Base-by-base conservation (phyloP, 2,113 vertebrate genomes). In the Pachypanchax playfairii region DNA sequence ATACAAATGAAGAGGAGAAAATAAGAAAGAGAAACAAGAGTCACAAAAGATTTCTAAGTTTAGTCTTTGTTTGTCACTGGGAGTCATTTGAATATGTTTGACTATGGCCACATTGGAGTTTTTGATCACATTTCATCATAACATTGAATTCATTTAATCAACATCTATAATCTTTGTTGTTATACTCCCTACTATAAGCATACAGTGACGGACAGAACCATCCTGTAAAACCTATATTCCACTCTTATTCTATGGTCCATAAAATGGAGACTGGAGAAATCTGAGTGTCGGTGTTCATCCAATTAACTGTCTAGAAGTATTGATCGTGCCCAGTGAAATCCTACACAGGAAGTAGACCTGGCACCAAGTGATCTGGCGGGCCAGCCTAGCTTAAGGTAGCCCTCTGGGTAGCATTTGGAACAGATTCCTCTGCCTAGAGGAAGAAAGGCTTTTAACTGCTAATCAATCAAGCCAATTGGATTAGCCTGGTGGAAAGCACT, bases 371-470 rank as follows among this genome's bases (percentile, higher is more conserved):
- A 83, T 83, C 72, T 72, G 47, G 58, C 66, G 78, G 73, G 46
- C 69, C 70, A 65, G 72, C 71, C 75, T 41, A 56, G 65, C 73
- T 76, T 22, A 71, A 65, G 77, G 61, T 81, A 79, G 75, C 79
- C 72, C 72, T 75, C 61, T 80, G 75, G 81, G 85, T 84, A 84
- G 59, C 83, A 85, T 82, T 71, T 82, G 77, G 70, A 84, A 78
- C 33, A 38, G 57, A 87, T 73, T 66, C 70, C 76, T 83, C 67
- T 28, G 70, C 79, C 80, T 69, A 80, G 79, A 83, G 85, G 84
- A 89, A 87, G 85, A 85, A 82, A 85, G 76, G 87, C 85, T 90
- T 90, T 90, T 90, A 90, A 88, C 84, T 81, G 84, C 85, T 80
- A 80, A 90, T 88, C 87, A 89, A 88, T 89, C 85, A 70, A 52